Evolutionary conservation across 2,113 vertebrate genomes (phyloP).

Genomic region (Brachypodius melanocephalos): DNA sequence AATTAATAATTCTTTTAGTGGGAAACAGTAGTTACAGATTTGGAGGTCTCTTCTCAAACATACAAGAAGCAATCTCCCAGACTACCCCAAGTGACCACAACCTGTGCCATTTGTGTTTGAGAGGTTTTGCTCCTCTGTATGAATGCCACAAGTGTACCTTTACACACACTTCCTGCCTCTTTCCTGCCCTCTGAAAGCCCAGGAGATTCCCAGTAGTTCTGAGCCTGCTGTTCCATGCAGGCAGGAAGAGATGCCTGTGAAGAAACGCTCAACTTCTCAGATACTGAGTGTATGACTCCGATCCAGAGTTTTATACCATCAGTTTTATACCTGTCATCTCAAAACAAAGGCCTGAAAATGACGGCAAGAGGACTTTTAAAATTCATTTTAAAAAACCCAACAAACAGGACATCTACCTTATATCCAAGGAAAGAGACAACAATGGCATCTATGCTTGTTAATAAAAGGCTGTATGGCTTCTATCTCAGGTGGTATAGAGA

Average conservation of each 20-base stretch:
- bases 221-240: not conserved
- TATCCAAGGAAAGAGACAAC: not conserved
- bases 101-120: not conserved
- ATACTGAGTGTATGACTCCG: accelerated
- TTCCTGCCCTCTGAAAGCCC: not conserved
- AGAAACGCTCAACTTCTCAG: not conserved
- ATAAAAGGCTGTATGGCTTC: not conserved
- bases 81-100: not conserved
- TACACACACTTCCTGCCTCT: not conserved
- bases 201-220: not conserved
- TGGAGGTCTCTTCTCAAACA: not conserved
- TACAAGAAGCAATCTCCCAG: not conserved
- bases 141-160: not conserved
- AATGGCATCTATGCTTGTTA: not conserved
- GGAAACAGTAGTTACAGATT: not conserved
- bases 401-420: not conserved
- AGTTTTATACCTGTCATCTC: not conserved
- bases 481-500: not conserved
- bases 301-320: not conserved
- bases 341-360: not conserved
- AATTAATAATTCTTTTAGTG: not conserved
- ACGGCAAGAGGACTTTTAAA: not conserved
- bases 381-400: not conserved
- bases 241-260: not conserved
- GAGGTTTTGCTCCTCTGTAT: not conserved